Percentiles rank a stretch among this genome's conserved stretches.
phyloP scores from a whole-genome alignment of 2,113 vertebrate species.

The Bambusicola thoracicus region DNA sequence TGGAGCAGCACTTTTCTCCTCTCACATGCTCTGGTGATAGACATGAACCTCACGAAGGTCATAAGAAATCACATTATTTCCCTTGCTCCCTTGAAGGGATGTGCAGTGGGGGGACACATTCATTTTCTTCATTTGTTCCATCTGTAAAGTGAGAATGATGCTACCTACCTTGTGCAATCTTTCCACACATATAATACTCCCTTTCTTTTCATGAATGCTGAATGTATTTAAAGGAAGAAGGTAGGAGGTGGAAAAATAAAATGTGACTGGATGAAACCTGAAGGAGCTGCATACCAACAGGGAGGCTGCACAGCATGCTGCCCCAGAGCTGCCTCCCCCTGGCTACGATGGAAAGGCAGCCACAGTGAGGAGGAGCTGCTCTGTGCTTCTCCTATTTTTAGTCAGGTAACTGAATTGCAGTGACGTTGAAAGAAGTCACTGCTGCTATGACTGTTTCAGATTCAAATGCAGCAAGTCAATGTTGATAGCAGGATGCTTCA shows the following conservation, averaged over 20 bases:
- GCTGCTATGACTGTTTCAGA: conserved; percentile 54
- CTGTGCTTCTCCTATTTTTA: conserved; percentile 58
- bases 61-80: neutral
- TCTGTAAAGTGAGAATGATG: neutral
- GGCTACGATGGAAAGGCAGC: neutral
- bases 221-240: neutral
- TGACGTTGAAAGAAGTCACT: conserved; percentile 59
- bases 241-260: neutral
- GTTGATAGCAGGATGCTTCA: conserved; percentile 52
- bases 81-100: neutral
- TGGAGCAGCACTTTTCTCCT: neutral
- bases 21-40: neutral
- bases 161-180: neutral
- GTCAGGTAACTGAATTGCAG: conserved; percentile 56
- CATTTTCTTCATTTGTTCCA: neutral
- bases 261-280: neutral
- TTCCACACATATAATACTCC: neutral
- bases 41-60: neutral
- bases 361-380: neutral
- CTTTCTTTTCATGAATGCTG: neutral
- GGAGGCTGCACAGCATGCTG: neutral
- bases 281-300: neutral
- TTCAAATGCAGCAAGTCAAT: conserved; percentile 48
- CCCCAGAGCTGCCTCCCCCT: neutral
- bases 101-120: neutral